Base-by-base conservation (phyloP, 2,113 vertebrate species). In the Origma solitaria region DNA sequence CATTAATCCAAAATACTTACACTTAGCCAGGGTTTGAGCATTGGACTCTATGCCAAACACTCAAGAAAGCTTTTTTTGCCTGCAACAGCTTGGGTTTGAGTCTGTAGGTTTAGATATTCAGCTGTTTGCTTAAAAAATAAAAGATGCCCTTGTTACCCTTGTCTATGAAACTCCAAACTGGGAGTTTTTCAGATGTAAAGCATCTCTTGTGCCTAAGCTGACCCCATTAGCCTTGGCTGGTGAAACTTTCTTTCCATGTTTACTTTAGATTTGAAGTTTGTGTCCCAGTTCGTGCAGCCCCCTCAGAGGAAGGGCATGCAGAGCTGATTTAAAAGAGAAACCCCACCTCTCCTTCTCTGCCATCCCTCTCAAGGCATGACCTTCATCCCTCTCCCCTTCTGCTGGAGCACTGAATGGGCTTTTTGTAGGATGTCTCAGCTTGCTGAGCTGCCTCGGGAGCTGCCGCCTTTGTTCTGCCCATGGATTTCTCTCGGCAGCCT, bases 381-480 rank as follows among this genome's bases (percentile, higher is more conserved):
- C 80, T 92, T 75, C 77, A 33, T 72, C 42, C 37, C 0, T 7
- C 49, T 88, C 20, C 6, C 50, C 38, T 35, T 83, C 25, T 60
- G 30, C 83, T 31, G 4, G 1, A 31, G 25, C 37, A 6, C 54
- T 8, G 1, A 44, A 1, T 6, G 2, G 66, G 61, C 6, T 47
- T 65, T 80, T 15, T 65, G 60, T 42, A 28, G 72, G 76, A 14
- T 75, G 53, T 49, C 64, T 83, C 73, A 30, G 37, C 60, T 65
- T 76, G 76, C 89, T 75, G 77, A 73, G 81, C 56, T 86, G 42
- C 86, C 49, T 49, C 28, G 17, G 88, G 71, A 86, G 71, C 86
- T 82, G 53, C 50, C 4, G 60, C 15, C 16, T 88, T 82, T 88
- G 75, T 90, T 80, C 85, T 86, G 73, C 42, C 83, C 50, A 2